Evolutionary conservation across 2,797 vertebrate genomes (phyloP).

Genomic region (Rhinogobio ventralis): DNA sequence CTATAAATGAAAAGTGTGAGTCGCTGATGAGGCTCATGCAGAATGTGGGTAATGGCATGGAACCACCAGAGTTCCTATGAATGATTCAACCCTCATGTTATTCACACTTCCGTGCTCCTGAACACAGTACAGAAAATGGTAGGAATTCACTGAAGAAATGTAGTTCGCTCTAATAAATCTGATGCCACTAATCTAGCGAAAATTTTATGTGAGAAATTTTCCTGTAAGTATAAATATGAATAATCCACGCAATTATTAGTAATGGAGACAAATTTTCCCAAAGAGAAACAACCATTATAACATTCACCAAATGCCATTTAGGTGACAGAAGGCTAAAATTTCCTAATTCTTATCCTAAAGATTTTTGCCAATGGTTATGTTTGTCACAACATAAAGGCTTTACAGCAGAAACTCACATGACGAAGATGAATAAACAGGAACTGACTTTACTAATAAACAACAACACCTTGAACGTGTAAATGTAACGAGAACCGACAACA

Average conservation of each 20-base stretch:
- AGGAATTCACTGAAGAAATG: no score
- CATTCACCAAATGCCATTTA: neutral
- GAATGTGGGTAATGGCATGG: neutral
- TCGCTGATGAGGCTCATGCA: neutral
- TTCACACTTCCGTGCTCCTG: conserved; percentile 24
- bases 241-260: neutral
- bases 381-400: no score
- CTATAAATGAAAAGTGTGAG: neutral
- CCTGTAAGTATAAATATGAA: neutral
- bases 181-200: no score
- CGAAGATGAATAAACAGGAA: no score
- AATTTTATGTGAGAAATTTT: neutral
- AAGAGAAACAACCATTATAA: neutral
- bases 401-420: no score
- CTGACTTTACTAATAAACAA: no score
- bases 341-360: neutral
- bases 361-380: neutral
- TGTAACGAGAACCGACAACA: no score
- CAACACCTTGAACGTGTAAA: no score
- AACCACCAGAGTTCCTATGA: conserved; percentile 3
- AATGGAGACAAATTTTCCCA: neutral
- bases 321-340: neutral
- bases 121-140: neutral
- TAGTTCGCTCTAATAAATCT: no score
- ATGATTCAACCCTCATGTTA: conserved; percentile 3